A percentile compares a stretch with the other conserved stretches of the same genome.
Conservation (phyloP, 2,797 vertebrate species). For the Cynodonichthys magdalenae region DNA sequence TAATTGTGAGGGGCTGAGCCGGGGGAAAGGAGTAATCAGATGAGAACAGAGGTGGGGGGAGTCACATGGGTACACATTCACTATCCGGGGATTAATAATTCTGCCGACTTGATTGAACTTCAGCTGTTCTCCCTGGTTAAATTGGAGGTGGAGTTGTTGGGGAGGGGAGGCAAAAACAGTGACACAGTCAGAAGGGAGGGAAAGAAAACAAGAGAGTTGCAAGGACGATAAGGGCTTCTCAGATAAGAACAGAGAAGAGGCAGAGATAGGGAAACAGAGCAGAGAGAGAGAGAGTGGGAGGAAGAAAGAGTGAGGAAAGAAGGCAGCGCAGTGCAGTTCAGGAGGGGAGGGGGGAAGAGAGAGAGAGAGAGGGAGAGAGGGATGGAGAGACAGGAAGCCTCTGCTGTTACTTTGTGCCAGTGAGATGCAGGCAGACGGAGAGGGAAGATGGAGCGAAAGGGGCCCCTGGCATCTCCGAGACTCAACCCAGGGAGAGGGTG, state of each 20-base stretch:
- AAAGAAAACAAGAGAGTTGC: conserved; percentile 40
- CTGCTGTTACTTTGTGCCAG: conserved; percentile 64
- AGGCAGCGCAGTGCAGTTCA: conserved; percentile 72
- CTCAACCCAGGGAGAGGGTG: conserved; percentile 50
- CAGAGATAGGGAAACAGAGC: conserved; percentile 68
- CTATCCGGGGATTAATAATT: conserved; percentile 76
- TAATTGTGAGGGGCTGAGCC: conserved; percentile 81
- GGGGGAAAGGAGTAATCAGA: conserved; percentile 81
- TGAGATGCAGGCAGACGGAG: conserved; percentile 66
- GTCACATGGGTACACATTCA: conserved; percentile 72
- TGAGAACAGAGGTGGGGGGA: conserved; percentile 68
- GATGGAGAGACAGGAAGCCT: conserved; percentile 70
- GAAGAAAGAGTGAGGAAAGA: conserved; percentile 74
- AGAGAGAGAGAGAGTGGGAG: conserved; percentile 68
- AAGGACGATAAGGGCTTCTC: conserved; percentile 54
- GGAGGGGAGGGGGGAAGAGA: conserved; percentile 47
- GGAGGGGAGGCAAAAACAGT: conserved; percentile 23
- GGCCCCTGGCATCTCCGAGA: conserved; percentile 54
- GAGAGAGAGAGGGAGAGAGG: conserved; percentile 53
- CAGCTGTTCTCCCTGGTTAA: conserved; percentile 64
- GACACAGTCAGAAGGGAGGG: conserved; percentile 31
- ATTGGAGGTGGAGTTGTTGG: conserved; percentile 36
- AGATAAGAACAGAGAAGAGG: conserved; percentile 60
- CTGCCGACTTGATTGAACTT: conserved; percentile 76
- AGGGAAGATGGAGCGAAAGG: conserved; percentile 59